A percentile compares a stretch with the other conserved stretches of the same genome.
Conservation (phyloP, 2,113 vertebrate species). For the Gnathonemus echidnorhynchus region DNA sequence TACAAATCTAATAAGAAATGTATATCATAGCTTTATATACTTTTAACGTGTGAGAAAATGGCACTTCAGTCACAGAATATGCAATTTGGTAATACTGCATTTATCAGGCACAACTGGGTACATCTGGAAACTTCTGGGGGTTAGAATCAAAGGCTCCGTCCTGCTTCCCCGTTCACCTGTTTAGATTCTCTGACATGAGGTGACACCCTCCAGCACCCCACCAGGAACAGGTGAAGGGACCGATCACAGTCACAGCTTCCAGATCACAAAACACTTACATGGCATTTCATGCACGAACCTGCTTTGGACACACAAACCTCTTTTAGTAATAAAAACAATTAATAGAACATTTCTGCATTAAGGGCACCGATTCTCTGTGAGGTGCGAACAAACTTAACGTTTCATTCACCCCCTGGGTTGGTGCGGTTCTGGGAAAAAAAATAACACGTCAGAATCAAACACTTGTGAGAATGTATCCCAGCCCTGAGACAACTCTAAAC, state of each 20-base stretch:
- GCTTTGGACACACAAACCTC: background rate
- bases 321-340: conserved; percentile 15
- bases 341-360: conserved; percentile 16
- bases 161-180: background rate
- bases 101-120: conserved; percentile 25
- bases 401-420: background rate
- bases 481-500: conserved; percentile 31
- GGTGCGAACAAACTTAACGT: background rate
- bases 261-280: conserved; percentile 17
- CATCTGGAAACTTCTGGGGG: conserved; percentile 22
- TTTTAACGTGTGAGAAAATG: conserved; percentile 18
- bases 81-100: conserved; percentile 39
- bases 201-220: background rate
- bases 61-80: conserved; percentile 23
- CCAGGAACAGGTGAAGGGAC: conserved; percentile 28
- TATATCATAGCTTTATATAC: conserved; percentile 2
- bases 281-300: conserved; percentile 17
- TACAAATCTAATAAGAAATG: conserved; percentile 17
- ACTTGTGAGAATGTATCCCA: conserved; percentile 11
- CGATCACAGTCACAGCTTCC: conserved; percentile 9
- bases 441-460: conserved; percentile 13
- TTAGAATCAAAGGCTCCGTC: conserved; percentile 7
- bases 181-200: background rate
- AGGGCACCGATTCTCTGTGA: background rate
- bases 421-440: background rate